Evolutionary conservation across 2,797 vertebrate genomes (phyloP), one percentile per base, ranked within the genome.

Genomic region (Onychomys arenicola): DNA sequence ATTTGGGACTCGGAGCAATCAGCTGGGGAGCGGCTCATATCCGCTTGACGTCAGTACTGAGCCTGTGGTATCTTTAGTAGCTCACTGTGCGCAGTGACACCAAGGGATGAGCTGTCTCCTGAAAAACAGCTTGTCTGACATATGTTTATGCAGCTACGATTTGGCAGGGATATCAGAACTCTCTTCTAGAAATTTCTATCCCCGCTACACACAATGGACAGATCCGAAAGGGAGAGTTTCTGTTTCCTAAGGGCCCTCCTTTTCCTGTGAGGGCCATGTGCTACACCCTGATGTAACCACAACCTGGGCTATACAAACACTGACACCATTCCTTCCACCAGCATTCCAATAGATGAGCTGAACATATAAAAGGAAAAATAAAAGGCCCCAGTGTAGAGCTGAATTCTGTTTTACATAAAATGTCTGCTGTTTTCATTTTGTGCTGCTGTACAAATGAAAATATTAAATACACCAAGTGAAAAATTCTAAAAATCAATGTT

Each of bases 101-200:
- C 25, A 25, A 2, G 65, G 49, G 86, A 25, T 61, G 96, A 83
- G 86, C 77, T 23, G 61, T 59, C 87, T 91, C 57, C 0, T 16
- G 76, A 86, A 85, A 82, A 85, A 90, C 78, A 92, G 93, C 95
- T 75, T 91, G 3, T 89, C 92, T 55, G 94, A 84, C 94, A 65
- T 29, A 55, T n/a, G 93, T 37, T 75, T 67, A 29, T 11, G 90
- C 37, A 81, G 80, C 87, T 91, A 9, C 59, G 9, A 40, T 57
- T 76, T 85, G 93, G 82, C 86, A 78, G 21, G 2, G 43, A 63
- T 5, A 75, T 19, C 63, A 10, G 32, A 57, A 77, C 46, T 94
- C 91, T 80, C 89, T 81, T 94, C 88, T 73, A 65, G 81, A 97
- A 88, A 90, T n/a, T 23, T 37, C 93, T 57, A 0, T 78, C 32